A percentile compares a stretch with the other conserved stretches of the same genome.
These are phyloP conservation scores for Magallana angulata DNA, from an alignment of 1,140 invertebrate genomes.

Conservation along the genomic window DNA sequence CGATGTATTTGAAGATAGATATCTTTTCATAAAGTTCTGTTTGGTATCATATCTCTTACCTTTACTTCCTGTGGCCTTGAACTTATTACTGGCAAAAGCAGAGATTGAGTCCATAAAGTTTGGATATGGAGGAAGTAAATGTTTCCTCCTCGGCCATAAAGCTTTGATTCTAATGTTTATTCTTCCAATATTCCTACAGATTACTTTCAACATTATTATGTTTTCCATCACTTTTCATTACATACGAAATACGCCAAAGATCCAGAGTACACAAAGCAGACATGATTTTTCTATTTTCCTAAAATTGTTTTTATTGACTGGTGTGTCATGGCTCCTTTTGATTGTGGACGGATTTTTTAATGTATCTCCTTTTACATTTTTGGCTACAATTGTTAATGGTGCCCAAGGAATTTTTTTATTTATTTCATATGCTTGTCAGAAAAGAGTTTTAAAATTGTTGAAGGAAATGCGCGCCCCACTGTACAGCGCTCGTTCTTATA, in stretches of 20 bases:
- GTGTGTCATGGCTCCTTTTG: background rate
- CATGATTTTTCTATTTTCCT: background rate
- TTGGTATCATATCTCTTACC: background rate
- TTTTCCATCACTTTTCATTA: background rate
- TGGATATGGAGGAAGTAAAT: background rate
- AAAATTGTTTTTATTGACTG: background rate
- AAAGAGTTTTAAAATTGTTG: background rate
- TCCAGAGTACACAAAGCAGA: background rate
- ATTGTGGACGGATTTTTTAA: background rate
- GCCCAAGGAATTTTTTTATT: background rate
- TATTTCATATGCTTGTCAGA: background rate
- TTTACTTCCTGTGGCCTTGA: background rate
- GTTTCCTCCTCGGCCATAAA: background rate
- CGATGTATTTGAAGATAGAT: background rate
- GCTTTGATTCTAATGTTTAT: background rate
- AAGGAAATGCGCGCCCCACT: background rate
- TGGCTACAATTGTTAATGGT: background rate
- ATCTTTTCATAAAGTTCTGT: background rate
- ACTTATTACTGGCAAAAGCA: background rate
- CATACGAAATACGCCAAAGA: background rate
- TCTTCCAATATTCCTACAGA: background rate
- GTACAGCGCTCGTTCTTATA: too few species aligned
- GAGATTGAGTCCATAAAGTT: background rate
- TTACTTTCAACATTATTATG: background rate
- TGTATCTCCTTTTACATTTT: background rate